Base-by-base conservation (phyloP, 2,888 invertebrate species). In the Hoplodrina blanda region DNA sequence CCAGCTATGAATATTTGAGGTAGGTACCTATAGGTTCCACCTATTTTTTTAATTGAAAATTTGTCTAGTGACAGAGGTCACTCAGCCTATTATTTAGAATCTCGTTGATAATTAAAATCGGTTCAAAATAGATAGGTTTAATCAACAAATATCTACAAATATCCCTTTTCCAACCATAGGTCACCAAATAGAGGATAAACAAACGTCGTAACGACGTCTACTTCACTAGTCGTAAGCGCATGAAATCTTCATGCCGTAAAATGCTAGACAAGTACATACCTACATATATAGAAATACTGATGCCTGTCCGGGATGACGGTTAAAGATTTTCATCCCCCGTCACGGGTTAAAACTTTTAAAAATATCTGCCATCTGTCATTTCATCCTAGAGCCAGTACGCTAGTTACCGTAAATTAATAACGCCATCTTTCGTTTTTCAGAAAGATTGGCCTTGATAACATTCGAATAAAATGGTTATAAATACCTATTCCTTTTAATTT, bases 311-410 rank as follows among this genome's bases (percentile, higher is more conserved):
- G n/a, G n/a, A 19, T 1, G 8, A 19, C 11, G 33, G 17, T 46
- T 33, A 17, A n/a, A 3, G 44, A 63, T 66, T 44, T 8, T 17
- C 41, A 41, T 25, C 6, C 10, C 1, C 7, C 8, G 11, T 41
- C 11, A 41, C 41, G 13, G 8, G 41, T 8, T 13, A 2, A 13
- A 41, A n/a, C 30, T n/a, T 59, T 72, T 1, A 46, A 11, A 25
- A 57, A 30, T 50, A 54, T 17, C 50, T 68, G 78, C 76, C 78
- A 68, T 73, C 76, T 77, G 8, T 4, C 41, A 41, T 46, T 65
- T 60, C 50, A 37, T 25, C 25, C n/a, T 17, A 4, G 20, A 13
- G 5, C 15, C 52, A 50, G 19, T 19, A 10, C 2, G 0, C 44
- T 0, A 33, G 30, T 25, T 15, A 17, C 17, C 4, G 7, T 30